A percentile compares a stretch with the other conserved stretches of the same genome.
These are phyloP conservation scores for Lordiphosa mommai DNA, from an alignment of 1,140 invertebrate genomes.

Conservation along the genomic window DNA sequence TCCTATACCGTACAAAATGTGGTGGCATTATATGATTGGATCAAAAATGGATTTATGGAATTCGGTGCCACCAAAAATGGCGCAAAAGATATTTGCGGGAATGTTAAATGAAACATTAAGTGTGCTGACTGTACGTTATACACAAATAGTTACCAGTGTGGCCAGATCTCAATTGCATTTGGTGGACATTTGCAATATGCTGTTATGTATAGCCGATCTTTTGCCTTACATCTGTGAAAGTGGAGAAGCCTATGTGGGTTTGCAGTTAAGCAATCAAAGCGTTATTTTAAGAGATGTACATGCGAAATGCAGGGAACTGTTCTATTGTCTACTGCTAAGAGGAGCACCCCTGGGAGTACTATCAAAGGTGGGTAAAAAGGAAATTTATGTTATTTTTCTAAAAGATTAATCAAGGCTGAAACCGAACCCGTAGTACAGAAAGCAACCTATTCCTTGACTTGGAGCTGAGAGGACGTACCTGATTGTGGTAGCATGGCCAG, in stretches of 20 bases:
- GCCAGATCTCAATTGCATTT: conserved; percentile 83
- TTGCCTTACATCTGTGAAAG: conserved; percentile 84
- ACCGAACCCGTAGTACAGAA: no score
- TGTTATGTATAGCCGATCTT: conserved; percentile 86
- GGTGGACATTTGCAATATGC: conserved; percentile 87
- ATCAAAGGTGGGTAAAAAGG: conserved; percentile 83
- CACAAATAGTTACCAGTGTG: conserved; percentile 83
- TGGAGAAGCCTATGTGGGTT: conserved; percentile 81
- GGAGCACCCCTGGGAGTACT: conserved; percentile 86
- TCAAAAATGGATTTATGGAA: conserved; percentile 88
- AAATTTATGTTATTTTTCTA: no score
- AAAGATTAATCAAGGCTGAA: no score
- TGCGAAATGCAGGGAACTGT: conserved; percentile 87
- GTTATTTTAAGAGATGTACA: conserved; percentile 87
- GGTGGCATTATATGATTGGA: conserved; percentile 93
- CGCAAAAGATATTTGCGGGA: conserved; percentile 87
- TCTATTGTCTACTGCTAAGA: conserved; percentile 85
- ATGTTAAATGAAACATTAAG: conserved; percentile 90
- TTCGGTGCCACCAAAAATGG: conserved; percentile 89
- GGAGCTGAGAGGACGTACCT: no score
- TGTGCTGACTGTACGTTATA: conserved; percentile 87
- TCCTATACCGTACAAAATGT: conserved; percentile 90
- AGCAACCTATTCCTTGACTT: no score
- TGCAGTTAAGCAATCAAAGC: conserved; percentile 81
- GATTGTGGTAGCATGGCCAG: no score